Base-by-base conservation (phyloP, 2,888 invertebrate species). In the Cacoxenus indagator region DNA sequence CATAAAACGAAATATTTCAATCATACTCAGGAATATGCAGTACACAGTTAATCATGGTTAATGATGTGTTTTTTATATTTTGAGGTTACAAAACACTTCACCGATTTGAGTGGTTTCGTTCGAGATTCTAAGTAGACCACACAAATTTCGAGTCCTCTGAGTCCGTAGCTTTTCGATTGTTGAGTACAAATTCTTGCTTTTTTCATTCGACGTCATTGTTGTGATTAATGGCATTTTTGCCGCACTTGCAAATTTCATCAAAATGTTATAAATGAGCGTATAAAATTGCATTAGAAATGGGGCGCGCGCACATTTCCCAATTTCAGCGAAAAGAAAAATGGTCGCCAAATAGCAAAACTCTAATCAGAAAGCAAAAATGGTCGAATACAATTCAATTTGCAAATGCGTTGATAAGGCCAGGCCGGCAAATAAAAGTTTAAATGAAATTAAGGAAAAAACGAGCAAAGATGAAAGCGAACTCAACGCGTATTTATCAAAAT, bases 221-320 rank as follows among this genome's bases (percentile, higher is more conserved):
- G 31, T 67, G 67, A 67, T 67, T 67, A 67, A 67, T 67, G 65
- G 67, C 43, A 46, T 64, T 37, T 61, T 27, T 19, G 48, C 37
- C 24, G 37, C 37, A 37, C 29, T 29, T 81, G 79, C 81, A 80
- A 80, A 76, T 80, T 81, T 82, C 79, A 81, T 81, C 77, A 82
- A 81, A 81, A 82, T 82, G 83, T 82, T 82, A 81, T 81, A 81
- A 81, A 81, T 81, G 80, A 62, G 19, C 37, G 24, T 27, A 48
- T 48, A 48, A 48, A 48, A 37, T 37, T 51, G 19, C 22, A 51
- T 51, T 51, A 51, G 8, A 48, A 48, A 48, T n/a, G 22, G 22
- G 14, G 5, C n/a, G 11, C 70, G 51, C 14, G 75, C 70, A 68
- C 71, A 76, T 76, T 79, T 80, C 73, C 70, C 70, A 74, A 69